Evolutionary conservation across 2,797 vertebrate species (phyloP).

Genomic region (Erithacus rubecula): DNA sequence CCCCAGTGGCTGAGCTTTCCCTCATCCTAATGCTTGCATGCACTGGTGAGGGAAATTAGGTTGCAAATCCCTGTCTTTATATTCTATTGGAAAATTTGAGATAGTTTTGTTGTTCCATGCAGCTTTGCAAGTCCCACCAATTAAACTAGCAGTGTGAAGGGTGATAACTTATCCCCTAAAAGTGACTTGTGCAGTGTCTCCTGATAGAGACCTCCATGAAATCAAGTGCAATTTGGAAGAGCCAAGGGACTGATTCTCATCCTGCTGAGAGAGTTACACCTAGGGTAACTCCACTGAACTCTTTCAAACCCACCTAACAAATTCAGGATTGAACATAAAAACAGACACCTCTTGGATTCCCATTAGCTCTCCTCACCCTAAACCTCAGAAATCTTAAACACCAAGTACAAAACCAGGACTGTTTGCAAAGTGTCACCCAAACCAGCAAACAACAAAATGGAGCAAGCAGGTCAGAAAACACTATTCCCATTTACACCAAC

Average conservation of each 20-base stretch:
- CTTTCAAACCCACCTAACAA: neutral
- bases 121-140: neutral
- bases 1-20: neutral
- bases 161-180: neutral
- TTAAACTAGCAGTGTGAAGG: neutral
- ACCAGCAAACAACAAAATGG: neutral
- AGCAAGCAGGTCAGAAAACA: neutral
- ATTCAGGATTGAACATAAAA: neutral
- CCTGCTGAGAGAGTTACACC: neutral
- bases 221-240: neutral
- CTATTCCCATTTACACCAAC: neutral
- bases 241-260: neutral
- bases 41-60: neutral
- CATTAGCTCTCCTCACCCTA: neutral
- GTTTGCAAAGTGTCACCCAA: neutral
- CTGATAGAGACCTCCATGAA: neutral
- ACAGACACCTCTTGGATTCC: neutral
- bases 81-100: neutral
- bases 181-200: neutral
- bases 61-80: neutral
- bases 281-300: neutral
- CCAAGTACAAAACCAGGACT: neutral
- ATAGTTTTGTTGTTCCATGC: neutral
- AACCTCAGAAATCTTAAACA: neutral
- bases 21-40: neutral